Percentiles rank a stretch among this genome's conserved stretches.
phyloP scores from a whole-genome alignment of 2,797 vertebrate species.

The Otolemur crassicaudatus region DNA sequence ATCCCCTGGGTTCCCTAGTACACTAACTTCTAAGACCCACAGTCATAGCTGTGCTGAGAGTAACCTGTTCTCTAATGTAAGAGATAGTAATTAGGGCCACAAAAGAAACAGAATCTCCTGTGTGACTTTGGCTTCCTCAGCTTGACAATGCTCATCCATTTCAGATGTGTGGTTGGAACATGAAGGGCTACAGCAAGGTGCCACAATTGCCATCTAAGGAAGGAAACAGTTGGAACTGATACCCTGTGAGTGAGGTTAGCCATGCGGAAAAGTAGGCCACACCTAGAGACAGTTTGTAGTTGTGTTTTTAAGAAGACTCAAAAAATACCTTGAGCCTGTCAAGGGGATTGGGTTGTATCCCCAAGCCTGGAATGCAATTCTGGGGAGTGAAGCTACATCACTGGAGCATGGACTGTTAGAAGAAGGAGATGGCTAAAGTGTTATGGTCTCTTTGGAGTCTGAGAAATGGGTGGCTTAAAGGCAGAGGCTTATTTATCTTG shows the following conservation, averaged over 20 bases:
- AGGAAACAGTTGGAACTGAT: background rate
- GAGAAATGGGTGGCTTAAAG: background rate
- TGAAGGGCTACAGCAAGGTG: background rate
- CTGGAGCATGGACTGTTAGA: background rate
- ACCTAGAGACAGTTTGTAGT: background rate
- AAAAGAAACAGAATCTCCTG: background rate
- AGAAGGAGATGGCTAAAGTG: background rate
- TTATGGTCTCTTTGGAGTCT: background rate
- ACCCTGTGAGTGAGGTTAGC: background rate
- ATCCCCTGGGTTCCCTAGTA: background rate
- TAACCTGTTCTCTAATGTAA: background rate
- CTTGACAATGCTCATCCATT: background rate
- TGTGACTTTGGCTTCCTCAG: background rate
- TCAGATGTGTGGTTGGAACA: background rate
- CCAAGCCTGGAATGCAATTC: background rate
- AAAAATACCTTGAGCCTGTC: background rate
- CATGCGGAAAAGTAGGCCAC: background rate
- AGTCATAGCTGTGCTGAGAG: background rate
- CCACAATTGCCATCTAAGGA: background rate
- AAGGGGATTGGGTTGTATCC: no score
- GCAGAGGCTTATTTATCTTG: background rate
- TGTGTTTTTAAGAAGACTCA: slow-evolving; percentile 38
- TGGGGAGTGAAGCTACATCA: background rate
- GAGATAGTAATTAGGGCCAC: background rate
- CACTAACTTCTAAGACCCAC: slow-evolving; percentile 22